These are phyloP conservation scores for Drosophila athabasca DNA, from an alignment of 1,140 invertebrate species.

Conservation along the genomic window DNA sequence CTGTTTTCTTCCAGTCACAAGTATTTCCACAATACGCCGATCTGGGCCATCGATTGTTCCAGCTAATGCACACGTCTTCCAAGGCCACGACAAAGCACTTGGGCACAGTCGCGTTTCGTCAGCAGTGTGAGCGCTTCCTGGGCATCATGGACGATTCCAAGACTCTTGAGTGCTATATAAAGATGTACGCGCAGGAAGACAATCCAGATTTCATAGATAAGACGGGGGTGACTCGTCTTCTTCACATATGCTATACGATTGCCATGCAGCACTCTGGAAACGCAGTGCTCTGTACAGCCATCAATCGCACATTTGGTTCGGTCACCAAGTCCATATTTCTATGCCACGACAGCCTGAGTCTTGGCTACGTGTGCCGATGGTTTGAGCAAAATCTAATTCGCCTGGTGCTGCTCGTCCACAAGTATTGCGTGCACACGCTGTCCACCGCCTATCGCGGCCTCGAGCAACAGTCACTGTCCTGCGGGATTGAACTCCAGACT, in stretches of 20 bases:
- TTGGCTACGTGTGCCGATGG: constrained; percentile 91
- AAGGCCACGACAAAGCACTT: constrained; percentile 87
- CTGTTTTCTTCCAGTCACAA: constrained; percentile 86
- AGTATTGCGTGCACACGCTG: constrained; percentile 89
- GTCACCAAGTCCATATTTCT: constrained; percentile 92
- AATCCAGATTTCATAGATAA: constrained; percentile 81
- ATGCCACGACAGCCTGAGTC: constrained; percentile 89
- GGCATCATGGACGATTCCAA: constrained; percentile 87
- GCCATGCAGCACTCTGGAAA: constrained; percentile 89
- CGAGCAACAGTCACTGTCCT: constrained; percentile 84
- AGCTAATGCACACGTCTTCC: constrained; percentile 86
- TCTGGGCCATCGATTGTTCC: constrained; percentile 88
- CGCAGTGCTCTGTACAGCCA: constrained; percentile 85
- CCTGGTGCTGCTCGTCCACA: constrained; percentile 90
- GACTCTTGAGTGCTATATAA: constrained; percentile 88
- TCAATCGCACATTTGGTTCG: constrained; percentile 88
- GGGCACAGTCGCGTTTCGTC: constrained; percentile 86
- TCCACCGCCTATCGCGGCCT: constrained; percentile 90
- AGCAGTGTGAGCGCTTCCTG: constrained; percentile 89
- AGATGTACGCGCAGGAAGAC: constrained; percentile 85
- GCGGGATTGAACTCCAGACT: constrained; percentile 88
- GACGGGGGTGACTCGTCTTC: constrained; percentile 86
- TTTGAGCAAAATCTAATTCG: constrained; percentile 90
- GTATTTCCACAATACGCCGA: constrained; percentile 91
- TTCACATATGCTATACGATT: constrained; percentile 89